Conservation (phyloP, 2,888 invertebrate species). For the Drosophila infuscata region DNA sequence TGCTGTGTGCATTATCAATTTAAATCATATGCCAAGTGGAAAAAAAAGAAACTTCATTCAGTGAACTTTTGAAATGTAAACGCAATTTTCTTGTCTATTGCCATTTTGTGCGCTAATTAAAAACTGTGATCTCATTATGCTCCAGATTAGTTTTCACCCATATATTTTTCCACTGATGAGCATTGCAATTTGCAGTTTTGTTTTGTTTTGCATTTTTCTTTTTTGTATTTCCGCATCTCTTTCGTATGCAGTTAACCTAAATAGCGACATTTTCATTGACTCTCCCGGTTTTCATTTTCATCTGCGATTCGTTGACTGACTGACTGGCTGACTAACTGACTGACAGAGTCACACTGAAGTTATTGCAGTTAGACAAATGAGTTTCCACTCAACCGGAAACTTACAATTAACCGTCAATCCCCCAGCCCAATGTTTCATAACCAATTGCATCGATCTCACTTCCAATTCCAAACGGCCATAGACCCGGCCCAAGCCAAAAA, state of each 20-base stretch:
- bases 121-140: slow-evolving; percentile 32
- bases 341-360: slow-evolving; percentile 46
- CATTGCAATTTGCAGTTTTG: slow-evolving; percentile 17
- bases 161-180: neutral
- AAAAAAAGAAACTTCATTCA: neutral
- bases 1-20: slow-evolving; percentile 28
- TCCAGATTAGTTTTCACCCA: slow-evolving; percentile 15
- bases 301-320: slow-evolving; percentile 42
- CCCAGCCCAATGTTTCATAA: slow-evolving; percentile 59
- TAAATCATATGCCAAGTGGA: neutral
- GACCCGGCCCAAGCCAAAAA: slow-evolving; percentile 39
- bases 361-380: slow-evolving; percentile 57
- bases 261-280: slow-evolving; percentile 52
- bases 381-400: slow-evolving; percentile 78
- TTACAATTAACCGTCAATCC: slow-evolving; percentile 71
- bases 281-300: slow-evolving; percentile 74
- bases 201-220: neutral
- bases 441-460: slow-evolving; percentile 60
- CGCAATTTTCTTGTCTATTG: neutral
- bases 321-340: slow-evolving; percentile 46
- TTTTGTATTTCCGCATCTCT: slow-evolving; percentile 40
- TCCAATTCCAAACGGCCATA: slow-evolving; percentile 22
- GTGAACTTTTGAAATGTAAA: slow-evolving; percentile 2
- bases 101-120: slow-evolving; percentile 12
- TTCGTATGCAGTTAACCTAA: slow-evolving; percentile 44